phyloP scores from a whole-genome alignment of 2,888 invertebrate genomes.

The Napeogenes inachia region DNA sequence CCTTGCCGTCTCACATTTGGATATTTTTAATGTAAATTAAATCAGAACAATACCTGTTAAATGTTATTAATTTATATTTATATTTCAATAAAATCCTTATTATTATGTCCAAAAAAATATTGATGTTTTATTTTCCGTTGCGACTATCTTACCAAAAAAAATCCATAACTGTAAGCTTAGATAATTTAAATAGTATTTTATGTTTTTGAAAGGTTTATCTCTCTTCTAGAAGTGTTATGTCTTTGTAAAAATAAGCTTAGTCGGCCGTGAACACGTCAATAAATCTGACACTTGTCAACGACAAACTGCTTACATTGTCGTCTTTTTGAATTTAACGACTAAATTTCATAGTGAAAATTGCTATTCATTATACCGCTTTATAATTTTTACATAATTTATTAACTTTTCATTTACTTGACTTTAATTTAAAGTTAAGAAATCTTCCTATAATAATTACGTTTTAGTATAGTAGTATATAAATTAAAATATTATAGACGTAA shows the following conservation, averaged over 20 bases:
- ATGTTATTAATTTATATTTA: too few species aligned
- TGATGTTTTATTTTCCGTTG: too few species aligned
- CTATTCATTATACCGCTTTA: constrained; percentile 4
- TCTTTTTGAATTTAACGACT: constrained; percentile 40
- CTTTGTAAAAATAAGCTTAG: constrained; percentile 54
- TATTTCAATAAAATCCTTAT: too few species aligned
- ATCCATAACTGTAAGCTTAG: too few species aligned
- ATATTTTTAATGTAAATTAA: background rate
- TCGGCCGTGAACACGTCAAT: constrained; percentile 57
- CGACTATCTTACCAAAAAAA: too few species aligned
- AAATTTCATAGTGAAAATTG: constrained; percentile 20
- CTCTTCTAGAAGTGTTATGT: constrained; percentile 40
- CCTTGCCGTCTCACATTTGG: constrained; percentile 34
- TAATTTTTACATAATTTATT: constrained; percentile 3
- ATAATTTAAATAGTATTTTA: too few species aligned
- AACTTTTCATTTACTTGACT: too few species aligned
- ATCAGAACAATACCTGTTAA: too few species aligned
- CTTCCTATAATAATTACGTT: background rate
- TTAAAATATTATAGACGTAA: background rate
- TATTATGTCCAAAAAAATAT: too few species aligned
- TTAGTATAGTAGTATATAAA: background rate
- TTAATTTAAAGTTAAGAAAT: too few species aligned
- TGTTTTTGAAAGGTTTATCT: constrained; percentile 17
- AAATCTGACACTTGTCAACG: constrained; percentile 63
- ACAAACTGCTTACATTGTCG: constrained; percentile 52